A percentile compares a stretch with the other conserved stretches of the same genome.
phyloP scores from a whole-genome alignment of 2,797 vertebrate species.

The Pelodytes ibericus region DNA sequence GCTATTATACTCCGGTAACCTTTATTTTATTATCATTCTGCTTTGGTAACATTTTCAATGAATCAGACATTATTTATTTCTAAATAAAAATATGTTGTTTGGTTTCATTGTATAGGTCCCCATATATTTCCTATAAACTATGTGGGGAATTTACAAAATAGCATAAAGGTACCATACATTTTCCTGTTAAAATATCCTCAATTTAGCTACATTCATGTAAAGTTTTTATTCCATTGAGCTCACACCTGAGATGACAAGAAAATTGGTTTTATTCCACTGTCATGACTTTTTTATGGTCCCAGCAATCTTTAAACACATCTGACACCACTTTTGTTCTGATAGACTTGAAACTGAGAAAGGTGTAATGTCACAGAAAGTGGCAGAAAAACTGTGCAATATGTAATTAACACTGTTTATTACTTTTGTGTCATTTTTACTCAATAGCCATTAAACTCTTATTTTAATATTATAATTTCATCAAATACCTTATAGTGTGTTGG shows the following conservation, averaged over 20 bases:
- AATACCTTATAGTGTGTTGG: no score
- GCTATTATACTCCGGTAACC: no score
- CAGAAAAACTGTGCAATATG: conserved; percentile 8
- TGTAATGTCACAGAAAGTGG: conserved; percentile 8
- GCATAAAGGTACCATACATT: no score
- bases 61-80: no score
- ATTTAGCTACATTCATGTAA: conserved; percentile 21
- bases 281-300: conserved; percentile 14
- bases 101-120: no score
- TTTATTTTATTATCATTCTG: no score
- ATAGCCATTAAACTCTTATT: no score
- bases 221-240: conserved; percentile 4
- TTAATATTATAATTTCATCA: no score
- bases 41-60: no score
- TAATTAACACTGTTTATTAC: conserved; percentile 23
- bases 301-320: conserved; percentile 11
- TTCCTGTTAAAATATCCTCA: neutral
- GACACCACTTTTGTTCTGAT: neutral
- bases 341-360: neutral
- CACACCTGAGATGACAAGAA: conserved; percentile 33
- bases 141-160: no score
- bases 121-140: no score
- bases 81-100: no score
- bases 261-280: neutral
- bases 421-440: conserved; percentile 11